phyloP scores from a whole-genome alignment of 2,888 invertebrate species.

The Meloe dianella region DNA sequence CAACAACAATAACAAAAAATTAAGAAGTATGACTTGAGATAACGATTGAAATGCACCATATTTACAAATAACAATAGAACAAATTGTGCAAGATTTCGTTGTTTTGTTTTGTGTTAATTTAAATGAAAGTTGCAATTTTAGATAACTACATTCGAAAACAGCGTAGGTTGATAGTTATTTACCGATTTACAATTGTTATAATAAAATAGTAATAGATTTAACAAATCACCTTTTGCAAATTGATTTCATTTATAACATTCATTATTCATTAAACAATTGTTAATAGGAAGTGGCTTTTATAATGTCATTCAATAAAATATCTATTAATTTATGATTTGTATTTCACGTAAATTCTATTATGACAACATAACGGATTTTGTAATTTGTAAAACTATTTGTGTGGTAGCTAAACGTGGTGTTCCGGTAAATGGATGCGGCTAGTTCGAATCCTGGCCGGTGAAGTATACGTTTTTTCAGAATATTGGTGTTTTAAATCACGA shows the following conservation, averaged over 20 bases:
- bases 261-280: no score
- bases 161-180: not conserved
- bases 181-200: slow-evolving; percentile 2
- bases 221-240: not conserved
- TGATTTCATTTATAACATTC: not conserved
- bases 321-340: no score
- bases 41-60: slow-evolving; percentile 2
- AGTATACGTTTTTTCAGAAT: no score
- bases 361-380: no score
- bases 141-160: not conserved
- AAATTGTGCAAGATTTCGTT: slow-evolving; percentile 7
- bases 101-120: not conserved
- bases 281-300: no score
- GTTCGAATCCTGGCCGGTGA: no score
- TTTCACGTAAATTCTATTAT: no score
- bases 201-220: not conserved
- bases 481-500: no score
- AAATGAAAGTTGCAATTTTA: slow-evolving; percentile 1
- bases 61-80: slow-evolving; percentile 4
- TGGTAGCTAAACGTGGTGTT: no score
- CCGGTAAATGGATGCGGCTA: no score
- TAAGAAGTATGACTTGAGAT: slow-evolving; percentile 3
- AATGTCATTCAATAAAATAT: no score
- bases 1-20: not conserved
- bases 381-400: no score